phyloP scores from a whole-genome alignment of 2,113 vertebrate species.

The Oxygymnocypris stewartii region DNA sequence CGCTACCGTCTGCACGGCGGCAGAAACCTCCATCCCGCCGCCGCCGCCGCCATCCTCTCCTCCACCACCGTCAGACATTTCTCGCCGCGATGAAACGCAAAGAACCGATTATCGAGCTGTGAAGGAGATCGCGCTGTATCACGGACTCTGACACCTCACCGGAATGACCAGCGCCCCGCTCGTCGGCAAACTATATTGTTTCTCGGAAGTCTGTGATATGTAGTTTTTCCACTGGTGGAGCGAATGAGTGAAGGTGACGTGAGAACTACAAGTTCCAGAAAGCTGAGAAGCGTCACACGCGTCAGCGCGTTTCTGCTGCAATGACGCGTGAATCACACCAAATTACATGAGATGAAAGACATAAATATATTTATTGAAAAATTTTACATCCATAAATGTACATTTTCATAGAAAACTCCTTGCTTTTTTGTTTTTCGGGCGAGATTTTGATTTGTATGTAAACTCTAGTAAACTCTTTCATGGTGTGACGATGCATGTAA shows the following conservation, averaged over 20 bases:
- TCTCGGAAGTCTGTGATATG: slow-evolving; percentile 65
- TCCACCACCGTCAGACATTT: slow-evolving; percentile 88
- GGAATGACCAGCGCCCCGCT: slow-evolving; percentile 12
- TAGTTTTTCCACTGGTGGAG: slow-evolving; percentile 35
- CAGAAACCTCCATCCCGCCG: slow-evolving; percentile 87
- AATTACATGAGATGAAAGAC: neutral
- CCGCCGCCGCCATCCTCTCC: slow-evolving; percentile 76
- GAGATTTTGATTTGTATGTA: no score
- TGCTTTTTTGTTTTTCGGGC: no score
- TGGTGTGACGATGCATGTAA: no score
- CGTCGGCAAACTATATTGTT: neutral
- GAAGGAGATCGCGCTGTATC: neutral
- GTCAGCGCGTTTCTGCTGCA: neutral
- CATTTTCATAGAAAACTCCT: no score
- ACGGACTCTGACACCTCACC: neutral
- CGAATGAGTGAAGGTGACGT: fast-evolving
- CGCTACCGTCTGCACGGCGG: slow-evolving; percentile 91
- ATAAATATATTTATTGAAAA: no score
- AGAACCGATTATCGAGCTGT: neutral
- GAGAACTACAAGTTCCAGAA: slow-evolving; percentile 65
- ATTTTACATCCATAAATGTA: no score
- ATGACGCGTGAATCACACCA: neutral
- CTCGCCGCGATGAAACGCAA: neutral
- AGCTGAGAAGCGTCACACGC: neutral
- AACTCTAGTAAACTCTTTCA: neutral